Evolutionary conservation across 2,797 vertebrate genomes (phyloP), one percentile per base, ranked within the genome.

Genomic region (Trematomus bernacchii): DNA sequence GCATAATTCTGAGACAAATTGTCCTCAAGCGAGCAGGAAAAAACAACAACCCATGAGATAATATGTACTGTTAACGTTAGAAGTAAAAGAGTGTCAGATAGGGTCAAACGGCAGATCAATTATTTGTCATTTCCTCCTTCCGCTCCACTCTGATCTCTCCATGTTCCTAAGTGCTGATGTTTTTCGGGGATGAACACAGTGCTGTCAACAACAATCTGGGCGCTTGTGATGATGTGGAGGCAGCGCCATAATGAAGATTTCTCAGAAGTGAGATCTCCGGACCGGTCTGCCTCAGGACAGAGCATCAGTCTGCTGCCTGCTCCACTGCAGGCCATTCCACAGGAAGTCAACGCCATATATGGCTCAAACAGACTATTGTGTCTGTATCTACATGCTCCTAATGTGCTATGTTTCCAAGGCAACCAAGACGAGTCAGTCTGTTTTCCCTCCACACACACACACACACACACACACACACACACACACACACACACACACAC

Each of bases 311-410:
- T 37, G 71, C 66, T 76, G 72, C 18, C 42, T 33, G 76, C 84
- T 86, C 79, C 66, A 68, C 85, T 78, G 83, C 72, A 65, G 83
- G 83, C 87, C 89, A 68, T 87, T 86, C 85, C 58, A 87, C 94
- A 93, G 94, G 94, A 96, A 95, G 85, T n/a, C 69, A 7, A 23
- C 59, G 77, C 94, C 94, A 90, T 93, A 95, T 94, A 93, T 93
- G 94, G 94, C 73, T 59, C 82, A 71, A 71, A 59, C 77, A 76
- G 69, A 46, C 83, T 79, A 91, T 92, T 93, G 92, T 94, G 91
- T 93, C 87, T 93, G 88, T 76, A 82, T 89, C 81, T 85, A 77
- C 84, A 89, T 87, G 79, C 79, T 90, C 89, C 85, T 82, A 83
- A 87, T 88, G 88, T 87, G 88, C 88, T 60, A 79, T 30, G 89